phyloP scores from a whole-genome alignment of 2,888 invertebrate genomes.

The Oxycera nigricornis region DNA sequence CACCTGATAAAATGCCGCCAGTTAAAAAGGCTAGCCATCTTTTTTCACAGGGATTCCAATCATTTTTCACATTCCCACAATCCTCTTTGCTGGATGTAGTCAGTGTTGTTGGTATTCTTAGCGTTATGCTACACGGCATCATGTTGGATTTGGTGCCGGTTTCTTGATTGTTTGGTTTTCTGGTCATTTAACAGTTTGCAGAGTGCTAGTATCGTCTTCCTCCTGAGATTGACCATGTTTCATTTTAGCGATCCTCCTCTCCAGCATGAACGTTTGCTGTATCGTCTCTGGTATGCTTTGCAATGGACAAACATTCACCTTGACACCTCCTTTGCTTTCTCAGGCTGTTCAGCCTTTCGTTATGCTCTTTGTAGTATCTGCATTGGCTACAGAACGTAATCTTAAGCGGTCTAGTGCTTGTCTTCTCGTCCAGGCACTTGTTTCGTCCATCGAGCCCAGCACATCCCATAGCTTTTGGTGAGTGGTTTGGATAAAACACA shows the following conservation, averaged over 20 bases:
- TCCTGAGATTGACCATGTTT: background rate
- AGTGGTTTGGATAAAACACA: constrained; percentile 8
- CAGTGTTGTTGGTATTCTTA: background rate
- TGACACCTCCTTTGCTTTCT: constrained; percentile 2
- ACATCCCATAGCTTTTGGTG: background rate
- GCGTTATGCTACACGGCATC: background rate
- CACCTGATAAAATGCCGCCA: background rate
- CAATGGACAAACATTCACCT: constrained; percentile 29
- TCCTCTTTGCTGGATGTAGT: background rate
- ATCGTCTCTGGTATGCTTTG: background rate
- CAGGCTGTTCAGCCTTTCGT: background rate
- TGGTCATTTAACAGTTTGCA: constrained; percentile 9
- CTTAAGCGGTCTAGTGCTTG: background rate
- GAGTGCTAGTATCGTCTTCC: constrained; percentile 16
- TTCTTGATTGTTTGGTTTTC: background rate
- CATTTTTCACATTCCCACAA: constrained; percentile 15
- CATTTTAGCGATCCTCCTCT: background rate
- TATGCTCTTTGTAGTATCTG: background rate
- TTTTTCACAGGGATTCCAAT: constrained; percentile 17
- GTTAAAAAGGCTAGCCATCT: background rate
- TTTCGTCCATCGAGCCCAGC: constrained; percentile 4
- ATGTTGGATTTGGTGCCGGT: background rate
- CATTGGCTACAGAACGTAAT: background rate
- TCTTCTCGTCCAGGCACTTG: background rate
- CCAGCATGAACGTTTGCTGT: background rate